A percentile compares a stretch with the other conserved stretches of the same genome.
Evolutionary conservation across 2,888 invertebrate genomes (phyloP).

Genomic region (Apodemia zela): DNA sequence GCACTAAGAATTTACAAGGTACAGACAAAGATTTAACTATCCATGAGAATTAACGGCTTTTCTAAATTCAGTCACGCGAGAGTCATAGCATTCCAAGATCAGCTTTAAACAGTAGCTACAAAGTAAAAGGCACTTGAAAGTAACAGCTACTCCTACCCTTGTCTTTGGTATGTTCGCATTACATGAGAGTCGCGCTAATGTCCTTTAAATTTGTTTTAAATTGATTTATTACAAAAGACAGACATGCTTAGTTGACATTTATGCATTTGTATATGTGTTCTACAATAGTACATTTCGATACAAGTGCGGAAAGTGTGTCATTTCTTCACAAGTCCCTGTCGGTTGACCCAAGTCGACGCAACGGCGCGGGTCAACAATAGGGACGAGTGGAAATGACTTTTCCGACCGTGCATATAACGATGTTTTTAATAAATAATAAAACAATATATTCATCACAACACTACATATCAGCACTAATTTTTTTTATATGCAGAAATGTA

Average conservation of each 20-base stretch:
- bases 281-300: background rate
- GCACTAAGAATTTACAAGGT: background rate
- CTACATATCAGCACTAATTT: too few relatives aligned
- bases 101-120: constrained; percentile 4
- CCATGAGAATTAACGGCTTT: background rate
- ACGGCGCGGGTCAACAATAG: too few relatives aligned
- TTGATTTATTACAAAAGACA: background rate
- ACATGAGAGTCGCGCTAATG: background rate
- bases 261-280: too few relatives aligned
- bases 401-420: too few relatives aligned
- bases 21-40: background rate
- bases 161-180: background rate
- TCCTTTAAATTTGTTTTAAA: background rate
- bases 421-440: too few relatives aligned
- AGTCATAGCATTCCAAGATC: constrained; percentile 5
- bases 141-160: background rate
- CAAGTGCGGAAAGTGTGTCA: too few relatives aligned
- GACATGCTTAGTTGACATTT: too few relatives aligned
- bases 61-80: constrained; percentile 9
- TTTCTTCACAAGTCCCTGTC: too few relatives aligned
- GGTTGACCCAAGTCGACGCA: too few relatives aligned
- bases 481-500: too few relatives aligned
- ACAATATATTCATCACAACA: too few relatives aligned
- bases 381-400: too few relatives aligned
- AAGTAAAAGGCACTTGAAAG: constrained; percentile 16